These are phyloP conservation scores for Gallinago nigripennis DNA, from an alignment of 2,797 vertebrate species.

Conservation along the genomic window DNA sequence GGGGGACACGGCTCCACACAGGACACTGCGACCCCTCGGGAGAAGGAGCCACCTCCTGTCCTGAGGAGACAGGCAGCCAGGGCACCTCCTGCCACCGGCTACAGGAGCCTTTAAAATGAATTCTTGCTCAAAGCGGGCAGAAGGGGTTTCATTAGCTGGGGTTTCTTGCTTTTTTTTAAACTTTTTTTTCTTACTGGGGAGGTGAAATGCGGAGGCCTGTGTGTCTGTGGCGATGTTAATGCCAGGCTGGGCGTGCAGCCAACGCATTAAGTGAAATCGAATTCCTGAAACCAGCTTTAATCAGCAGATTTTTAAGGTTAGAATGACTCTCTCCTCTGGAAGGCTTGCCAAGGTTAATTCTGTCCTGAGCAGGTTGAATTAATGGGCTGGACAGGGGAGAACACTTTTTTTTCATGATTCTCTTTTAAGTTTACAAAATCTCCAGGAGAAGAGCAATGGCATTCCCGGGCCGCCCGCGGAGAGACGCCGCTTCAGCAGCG, in stretches of 20 bases:
- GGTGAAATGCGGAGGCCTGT: slow-evolving; percentile 72
- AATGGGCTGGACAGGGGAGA: slow-evolving; percentile 81
- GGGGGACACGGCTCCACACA: too few species aligned
- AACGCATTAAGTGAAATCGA: slow-evolving; percentile 98
- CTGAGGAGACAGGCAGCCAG: not conserved
- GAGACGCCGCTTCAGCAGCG: not conserved
- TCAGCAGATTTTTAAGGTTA: slow-evolving; percentile 99
- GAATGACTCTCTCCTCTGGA: slow-evolving; percentile 95
- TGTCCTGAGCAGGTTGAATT: slow-evolving; percentile 84
- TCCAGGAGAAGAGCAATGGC: slow-evolving; percentile 25
- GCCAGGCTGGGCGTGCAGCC: slow-evolving; percentile 89
- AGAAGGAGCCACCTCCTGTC: not conserved
- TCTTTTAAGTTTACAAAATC: slow-evolving; percentile 71
- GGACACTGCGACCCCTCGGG: not conserved
- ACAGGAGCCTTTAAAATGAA: not conserved
- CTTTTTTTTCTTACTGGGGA: slow-evolving; percentile 36
- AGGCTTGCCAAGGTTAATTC: slow-evolving; percentile 97
- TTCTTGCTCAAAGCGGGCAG: slow-evolving; percentile 27
- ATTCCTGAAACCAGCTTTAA: slow-evolving; percentile 99
- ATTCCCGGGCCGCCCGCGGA: not conserved
- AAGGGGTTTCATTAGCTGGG: slow-evolving; percentile 14
- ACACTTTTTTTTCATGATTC: slow-evolving; percentile 30
- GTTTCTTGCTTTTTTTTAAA: slow-evolving; percentile 17
- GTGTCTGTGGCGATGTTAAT: slow-evolving; percentile 91
- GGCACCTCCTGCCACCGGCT: not conserved